These are phyloP conservation scores for Thymelicus sylvestris DNA, from an alignment of 2,888 invertebrate species.

Conservation along the genomic window DNA sequence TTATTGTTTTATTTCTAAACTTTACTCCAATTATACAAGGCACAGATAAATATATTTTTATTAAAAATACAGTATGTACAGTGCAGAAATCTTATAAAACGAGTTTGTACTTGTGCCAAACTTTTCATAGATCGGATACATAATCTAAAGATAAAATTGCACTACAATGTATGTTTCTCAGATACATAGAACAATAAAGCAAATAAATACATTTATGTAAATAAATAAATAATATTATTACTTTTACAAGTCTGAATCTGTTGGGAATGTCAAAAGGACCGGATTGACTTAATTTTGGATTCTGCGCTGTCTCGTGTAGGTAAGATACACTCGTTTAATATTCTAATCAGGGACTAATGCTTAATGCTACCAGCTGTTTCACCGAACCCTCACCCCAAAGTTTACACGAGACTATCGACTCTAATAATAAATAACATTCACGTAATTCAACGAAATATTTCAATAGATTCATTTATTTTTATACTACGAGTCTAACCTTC, in stretches of 20 bases:
- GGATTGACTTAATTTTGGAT: conserved; percentile 20
- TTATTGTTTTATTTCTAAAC: no score
- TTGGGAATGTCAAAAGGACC: not conserved
- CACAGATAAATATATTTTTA: no score
- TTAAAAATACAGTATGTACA: no score
- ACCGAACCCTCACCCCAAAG: conserved; percentile 45
- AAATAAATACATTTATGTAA: not conserved
- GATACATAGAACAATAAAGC: no score
- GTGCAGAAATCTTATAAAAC: no score
- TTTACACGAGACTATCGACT: conserved; percentile 35
- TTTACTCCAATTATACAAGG: no score
- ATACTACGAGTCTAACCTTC: no score
- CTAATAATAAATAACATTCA: conserved; percentile 16
- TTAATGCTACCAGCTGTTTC: conserved; percentile 36
- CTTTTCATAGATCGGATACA: no score
- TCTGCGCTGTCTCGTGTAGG: conserved; percentile 44
- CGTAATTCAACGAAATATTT: conserved; percentile 2
- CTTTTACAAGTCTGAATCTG: conserved; percentile 5
- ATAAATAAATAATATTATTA: not conserved
- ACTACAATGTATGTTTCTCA: no score
- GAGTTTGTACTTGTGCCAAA: no score
- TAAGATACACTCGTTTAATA: conserved; percentile 53
- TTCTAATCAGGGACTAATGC: conserved; percentile 53
- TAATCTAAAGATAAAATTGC: no score
- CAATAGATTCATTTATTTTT: not conserved